Base-by-base conservation (phyloP, 2,888 invertebrate species). In the Tetheella fluctuosa region DNA sequence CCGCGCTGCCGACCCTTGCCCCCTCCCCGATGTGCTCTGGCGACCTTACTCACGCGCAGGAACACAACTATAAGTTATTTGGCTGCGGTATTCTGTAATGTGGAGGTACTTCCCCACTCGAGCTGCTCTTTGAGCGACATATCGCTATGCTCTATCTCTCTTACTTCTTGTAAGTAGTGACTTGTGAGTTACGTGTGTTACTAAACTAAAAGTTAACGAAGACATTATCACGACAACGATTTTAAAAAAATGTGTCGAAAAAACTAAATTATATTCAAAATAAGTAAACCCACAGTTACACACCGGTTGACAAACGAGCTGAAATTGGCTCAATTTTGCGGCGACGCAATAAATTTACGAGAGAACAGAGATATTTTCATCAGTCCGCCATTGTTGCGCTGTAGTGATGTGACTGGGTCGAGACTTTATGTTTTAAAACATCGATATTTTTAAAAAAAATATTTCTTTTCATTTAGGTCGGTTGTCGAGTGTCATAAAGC, bases 271-370 rank as follows among this genome's bases (percentile, higher is more conserved):
- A n/a, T n/a, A 39, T n/a, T 39, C 39, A 39, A 39, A n/a, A 39
- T 39, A n/a, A n/a, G 7, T n/a, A 6, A 39, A 2, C 0, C 39
- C n/a, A n/a, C n/a, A 55, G 54, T 15, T 20, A 17, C 52, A 17
- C 52, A 59, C 54, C 61, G 48, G 57, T 60, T 67, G 59, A 65
- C 67, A 67, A 68, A 67, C 63, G 64, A 60, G 55, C 23, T 58
- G 61, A 62, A 68, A 71, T 72, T 71, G 70, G 64, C 66, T 65
- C 65, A 64, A 72, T 71, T 70, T 64, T 64, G 62, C 61, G 68
- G 63, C 30, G 62, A 48, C 48, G 20, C 42, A 30, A 59, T 64
- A 65, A 70, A 64, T 64, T 63, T 63, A 55, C 54, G 52, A 48
- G 59, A 52, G 53, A 34, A 34, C 58, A 56, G 54, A 42, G 64